A percentile compares a stretch with the other conserved stretches of the same genome.
Evolutionary conservation across 2,888 invertebrate genomes (phyloP).

Genomic region (Andrena camellia): DNA sequence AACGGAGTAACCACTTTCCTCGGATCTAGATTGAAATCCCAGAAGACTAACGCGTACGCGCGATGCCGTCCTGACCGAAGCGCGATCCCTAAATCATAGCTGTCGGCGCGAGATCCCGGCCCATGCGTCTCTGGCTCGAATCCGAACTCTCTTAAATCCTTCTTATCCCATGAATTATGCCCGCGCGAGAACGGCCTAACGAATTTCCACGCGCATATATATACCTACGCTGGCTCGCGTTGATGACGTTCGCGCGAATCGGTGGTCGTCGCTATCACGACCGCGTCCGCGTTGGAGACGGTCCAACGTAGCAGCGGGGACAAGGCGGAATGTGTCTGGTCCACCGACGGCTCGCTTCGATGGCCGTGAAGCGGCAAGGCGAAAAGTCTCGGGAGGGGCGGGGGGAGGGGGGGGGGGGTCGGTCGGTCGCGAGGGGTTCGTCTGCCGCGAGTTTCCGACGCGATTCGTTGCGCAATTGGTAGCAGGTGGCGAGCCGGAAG

Average conservation of each 20-base stretch:
- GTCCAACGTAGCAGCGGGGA: constrained; percentile 70
- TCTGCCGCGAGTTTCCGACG: not conserved
- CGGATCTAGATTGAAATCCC: not conserved
- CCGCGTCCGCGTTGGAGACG: constrained; percentile 60
- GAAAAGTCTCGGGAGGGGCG: not conserved
- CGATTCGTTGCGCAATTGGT: constrained; percentile 61
- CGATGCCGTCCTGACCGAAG: not conserved
- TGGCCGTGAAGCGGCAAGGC: no score
- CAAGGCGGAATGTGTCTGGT: not conserved
- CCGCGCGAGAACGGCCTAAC: constrained; percentile 21
- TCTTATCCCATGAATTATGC: constrained; percentile 66
- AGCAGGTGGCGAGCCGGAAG: constrained; percentile 66
- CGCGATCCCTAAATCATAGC: constrained; percentile 31
- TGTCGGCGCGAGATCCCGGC: constrained; percentile 9
- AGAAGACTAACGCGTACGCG: no score
- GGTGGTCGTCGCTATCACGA: no score
- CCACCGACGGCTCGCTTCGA: not conserved
- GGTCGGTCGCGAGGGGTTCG: not conserved
- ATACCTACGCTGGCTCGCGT: not conserved
- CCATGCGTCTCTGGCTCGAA: constrained; percentile 33
- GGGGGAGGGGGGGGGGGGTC: no score
- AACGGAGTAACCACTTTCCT: not conserved
- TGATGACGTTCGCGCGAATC: not conserved
- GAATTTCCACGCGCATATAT: constrained; percentile 14
- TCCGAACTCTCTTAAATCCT: constrained; percentile 56